These are phyloP conservation scores for Enteromius unitaeniatus DNA, from an alignment of 2,797 vertebrate species.

Conservation along the genomic window DNA sequence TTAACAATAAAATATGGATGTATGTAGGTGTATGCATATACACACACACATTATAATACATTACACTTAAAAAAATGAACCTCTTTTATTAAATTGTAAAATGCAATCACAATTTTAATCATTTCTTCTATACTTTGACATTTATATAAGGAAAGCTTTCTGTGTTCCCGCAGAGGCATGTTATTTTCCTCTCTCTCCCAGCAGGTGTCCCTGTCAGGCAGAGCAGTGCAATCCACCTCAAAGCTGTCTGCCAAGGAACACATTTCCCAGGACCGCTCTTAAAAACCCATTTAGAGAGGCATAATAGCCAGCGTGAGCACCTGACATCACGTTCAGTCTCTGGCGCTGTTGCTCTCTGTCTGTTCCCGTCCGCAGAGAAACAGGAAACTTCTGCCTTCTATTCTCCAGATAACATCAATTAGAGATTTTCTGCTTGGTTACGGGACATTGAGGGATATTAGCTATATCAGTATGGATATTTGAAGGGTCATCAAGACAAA, in stretches of 20 bases:
- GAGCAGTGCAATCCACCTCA: constrained; percentile 67
- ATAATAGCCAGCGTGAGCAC: constrained; percentile 37
- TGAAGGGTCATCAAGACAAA: constrained; percentile 28
- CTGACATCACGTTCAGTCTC: constrained; percentile 16
- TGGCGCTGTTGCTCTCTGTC: not conserved
- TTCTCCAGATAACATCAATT: constrained; percentile 48
- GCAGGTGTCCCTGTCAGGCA: constrained; percentile 77
- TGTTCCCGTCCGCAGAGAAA: constrained; percentile 2
- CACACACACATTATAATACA: no score
- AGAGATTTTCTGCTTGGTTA: constrained; percentile 57
- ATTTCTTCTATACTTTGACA: not conserved
- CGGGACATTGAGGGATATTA: constrained; percentile 44
- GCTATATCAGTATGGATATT: constrained; percentile 14
- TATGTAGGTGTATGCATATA: no score
- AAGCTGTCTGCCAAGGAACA: constrained; percentile 58
- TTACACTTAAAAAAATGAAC: no score
- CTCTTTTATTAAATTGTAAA: not conserved
- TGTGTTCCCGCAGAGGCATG: constrained; percentile 35
- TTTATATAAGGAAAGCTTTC: not conserved
- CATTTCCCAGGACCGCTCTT: constrained; percentile 60
- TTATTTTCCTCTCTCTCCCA: constrained; percentile 72
- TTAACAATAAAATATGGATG: no score
- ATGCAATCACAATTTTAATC: not conserved
- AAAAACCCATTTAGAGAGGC: constrained; percentile 62
- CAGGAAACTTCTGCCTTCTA: constrained; percentile 41